Evolutionary conservation across 92 coral and sea anemone genomes (phyloP).

Genomic region (Zoanthus gigantus): DNA sequence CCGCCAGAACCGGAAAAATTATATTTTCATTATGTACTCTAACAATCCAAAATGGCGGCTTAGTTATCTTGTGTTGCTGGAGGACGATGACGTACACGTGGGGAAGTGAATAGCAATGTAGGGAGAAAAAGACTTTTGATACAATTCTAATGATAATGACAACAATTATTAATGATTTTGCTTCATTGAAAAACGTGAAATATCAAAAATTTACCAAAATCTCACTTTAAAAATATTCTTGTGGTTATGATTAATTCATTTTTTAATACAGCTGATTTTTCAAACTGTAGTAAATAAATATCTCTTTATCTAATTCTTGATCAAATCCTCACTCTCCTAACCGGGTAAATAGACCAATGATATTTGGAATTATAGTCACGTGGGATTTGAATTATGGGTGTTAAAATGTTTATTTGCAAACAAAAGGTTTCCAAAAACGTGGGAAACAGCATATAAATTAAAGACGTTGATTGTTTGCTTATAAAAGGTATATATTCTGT

Average conservation of each 20-base stretch:
- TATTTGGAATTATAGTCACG: neutral
- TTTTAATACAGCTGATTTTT: neutral
- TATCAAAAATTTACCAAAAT: neutral
- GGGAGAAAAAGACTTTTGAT: slow-evolving; percentile 60
- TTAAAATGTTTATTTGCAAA: neutral
- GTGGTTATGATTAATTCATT: neutral
- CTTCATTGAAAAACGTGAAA: neutral
- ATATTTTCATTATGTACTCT: slow-evolving; percentile 71
- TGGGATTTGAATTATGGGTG: neutral
- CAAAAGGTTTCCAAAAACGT: neutral
- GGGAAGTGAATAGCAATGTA: slow-evolving; percentile 59
- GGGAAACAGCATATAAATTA: neutral
- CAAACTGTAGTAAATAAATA: neutral
- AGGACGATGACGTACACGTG: slow-evolving; percentile 96
- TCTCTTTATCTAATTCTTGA: slow-evolving; percentile 2
- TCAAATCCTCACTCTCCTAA: slow-evolving; percentile 39
- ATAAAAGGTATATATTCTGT: too few relatives aligned
- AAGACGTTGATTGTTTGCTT: too few relatives aligned
- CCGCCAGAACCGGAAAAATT: slow-evolving; percentile 84
- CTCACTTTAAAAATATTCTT: neutral
- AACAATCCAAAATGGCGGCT: slow-evolving; percentile 92
- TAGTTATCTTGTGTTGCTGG: slow-evolving; percentile 66
- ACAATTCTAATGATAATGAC: neutral
- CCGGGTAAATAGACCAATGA: slow-evolving; percentile 27
- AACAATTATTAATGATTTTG: neutral